These are phyloP conservation scores for Rhinopithecus roxellana DNA, from an alignment of 2,113 vertebrate species.

Conservation along the genomic window DNA sequence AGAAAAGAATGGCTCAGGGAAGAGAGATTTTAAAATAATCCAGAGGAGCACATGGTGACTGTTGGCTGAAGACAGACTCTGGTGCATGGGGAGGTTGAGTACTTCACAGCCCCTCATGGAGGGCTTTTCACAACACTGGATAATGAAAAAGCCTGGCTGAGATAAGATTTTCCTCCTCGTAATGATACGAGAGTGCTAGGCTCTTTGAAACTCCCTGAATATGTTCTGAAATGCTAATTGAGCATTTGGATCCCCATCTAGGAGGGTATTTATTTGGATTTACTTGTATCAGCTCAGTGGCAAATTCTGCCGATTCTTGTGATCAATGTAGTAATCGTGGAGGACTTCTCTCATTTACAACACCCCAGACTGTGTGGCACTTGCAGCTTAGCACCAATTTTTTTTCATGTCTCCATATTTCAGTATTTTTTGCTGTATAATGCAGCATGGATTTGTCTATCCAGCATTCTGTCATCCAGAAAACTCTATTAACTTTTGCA, in stretches of 20 bases:
- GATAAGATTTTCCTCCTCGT: constrained; percentile 55
- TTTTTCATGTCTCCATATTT: neutral
- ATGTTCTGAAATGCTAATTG: constrained; percentile 66
- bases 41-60: neutral
- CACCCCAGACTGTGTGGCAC: neutral
- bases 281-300: neutral
- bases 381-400: neutral
- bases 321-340: neutral
- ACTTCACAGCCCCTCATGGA: constrained; percentile 39
- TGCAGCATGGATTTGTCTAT: neutral
- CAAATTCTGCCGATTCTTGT: constrained; percentile 19
- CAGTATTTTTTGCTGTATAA: neutral
- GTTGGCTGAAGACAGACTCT: constrained; percentile 61
- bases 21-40: constrained; percentile 65
- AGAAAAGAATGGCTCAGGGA: constrained; percentile 56
- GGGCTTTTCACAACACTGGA: constrained; percentile 47
- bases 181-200: constrained; percentile 23
- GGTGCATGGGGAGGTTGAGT: neutral
- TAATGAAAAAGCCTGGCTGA: constrained; percentile 56
- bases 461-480: constrained; percentile 46
- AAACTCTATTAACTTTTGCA: constrained; percentile 42
- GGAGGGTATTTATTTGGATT: neutral
- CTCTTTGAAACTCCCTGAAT: constrained; percentile 64
- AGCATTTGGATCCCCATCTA: constrained; percentile 38
- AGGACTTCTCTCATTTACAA: neutral